phyloP scores from a whole-genome alignment of 2,113 vertebrate species.

The Perca schrenkii region DNA sequence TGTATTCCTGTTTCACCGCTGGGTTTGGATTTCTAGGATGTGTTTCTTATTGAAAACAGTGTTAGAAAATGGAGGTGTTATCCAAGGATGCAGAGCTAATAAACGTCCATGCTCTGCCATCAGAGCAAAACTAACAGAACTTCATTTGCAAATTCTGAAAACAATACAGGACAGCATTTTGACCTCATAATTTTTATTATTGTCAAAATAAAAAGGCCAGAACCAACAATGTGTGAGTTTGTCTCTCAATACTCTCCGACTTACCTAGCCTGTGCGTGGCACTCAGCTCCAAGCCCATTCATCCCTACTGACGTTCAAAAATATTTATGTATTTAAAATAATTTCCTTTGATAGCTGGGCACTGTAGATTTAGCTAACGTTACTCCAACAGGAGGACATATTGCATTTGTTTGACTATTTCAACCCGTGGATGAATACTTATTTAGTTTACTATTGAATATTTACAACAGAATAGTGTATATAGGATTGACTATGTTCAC shows the following conservation, averaged over 20 bases:
- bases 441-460: background rate
- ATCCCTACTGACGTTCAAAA: background rate
- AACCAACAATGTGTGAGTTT: background rate
- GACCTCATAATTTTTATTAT: background rate
- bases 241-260: background rate
- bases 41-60: conserved; percentile 20
- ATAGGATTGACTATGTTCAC: background rate
- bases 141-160: background rate
- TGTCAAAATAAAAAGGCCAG: background rate
- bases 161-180: background rate
- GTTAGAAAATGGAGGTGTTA: background rate
- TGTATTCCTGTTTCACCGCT: conserved; percentile 19
- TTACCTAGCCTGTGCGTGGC: background rate
- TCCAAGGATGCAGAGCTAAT: conserved; percentile 4
- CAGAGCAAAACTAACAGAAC: background rate
- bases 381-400: background rate
- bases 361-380: background rate
- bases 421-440: background rate
- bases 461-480: background rate
- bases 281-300: background rate
- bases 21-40: conserved; percentile 4
- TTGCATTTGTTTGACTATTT: conserved; percentile 1
- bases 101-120: background rate
- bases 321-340: too few relatives aligned
- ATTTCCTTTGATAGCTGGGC: background rate